A percentile compares a stretch with the other conserved stretches of the same genome.
Evolutionary conservation across 2,888 invertebrate genomes (phyloP).

Genomic region (Didymodactylos carnosus): DNA sequence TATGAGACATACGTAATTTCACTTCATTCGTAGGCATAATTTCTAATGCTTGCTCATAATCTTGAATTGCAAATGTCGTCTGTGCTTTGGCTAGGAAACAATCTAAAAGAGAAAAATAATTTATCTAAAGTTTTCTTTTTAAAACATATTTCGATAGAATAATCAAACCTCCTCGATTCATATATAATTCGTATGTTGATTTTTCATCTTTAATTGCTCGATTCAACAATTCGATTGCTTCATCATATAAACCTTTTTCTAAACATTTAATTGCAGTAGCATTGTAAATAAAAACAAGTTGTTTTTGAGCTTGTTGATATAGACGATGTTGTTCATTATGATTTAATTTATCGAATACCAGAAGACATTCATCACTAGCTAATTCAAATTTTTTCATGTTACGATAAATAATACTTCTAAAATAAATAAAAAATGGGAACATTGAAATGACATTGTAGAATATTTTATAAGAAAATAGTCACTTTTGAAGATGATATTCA

Average conservation of each 20-base stretch:
- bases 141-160: background rate
- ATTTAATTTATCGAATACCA: slow-evolving; percentile 31
- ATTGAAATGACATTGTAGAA: background rate
- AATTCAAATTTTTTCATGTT: slow-evolving; percentile 29
- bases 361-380: slow-evolving; percentile 33
- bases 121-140: no score
- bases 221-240: slow-evolving; percentile 30
- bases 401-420: slow-evolving; percentile 28
- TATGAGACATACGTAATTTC: slow-evolving; percentile 24
- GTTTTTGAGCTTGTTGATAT: slow-evolving; percentile 27
- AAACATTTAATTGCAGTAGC: slow-evolving; percentile 34
- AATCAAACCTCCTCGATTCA: slow-evolving; percentile 30
- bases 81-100: slow-evolving; percentile 31
- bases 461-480: no score
- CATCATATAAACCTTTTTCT: slow-evolving; percentile 28
- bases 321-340: slow-evolving; percentile 24
- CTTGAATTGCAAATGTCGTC: slow-evolving; percentile 29
- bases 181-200: slow-evolving; percentile 29
- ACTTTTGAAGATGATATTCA: slow-evolving; percentile 28
- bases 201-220: slow-evolving; percentile 33
- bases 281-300: slow-evolving; percentile 32
- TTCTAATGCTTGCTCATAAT: slow-evolving; percentile 32
- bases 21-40: slow-evolving; percentile 23
- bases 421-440: background rate
- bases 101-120: slow-evolving; percentile 26